Base-by-base conservation (phyloP, 2,888 invertebrate species). In the Pandemis heparana region DNA sequence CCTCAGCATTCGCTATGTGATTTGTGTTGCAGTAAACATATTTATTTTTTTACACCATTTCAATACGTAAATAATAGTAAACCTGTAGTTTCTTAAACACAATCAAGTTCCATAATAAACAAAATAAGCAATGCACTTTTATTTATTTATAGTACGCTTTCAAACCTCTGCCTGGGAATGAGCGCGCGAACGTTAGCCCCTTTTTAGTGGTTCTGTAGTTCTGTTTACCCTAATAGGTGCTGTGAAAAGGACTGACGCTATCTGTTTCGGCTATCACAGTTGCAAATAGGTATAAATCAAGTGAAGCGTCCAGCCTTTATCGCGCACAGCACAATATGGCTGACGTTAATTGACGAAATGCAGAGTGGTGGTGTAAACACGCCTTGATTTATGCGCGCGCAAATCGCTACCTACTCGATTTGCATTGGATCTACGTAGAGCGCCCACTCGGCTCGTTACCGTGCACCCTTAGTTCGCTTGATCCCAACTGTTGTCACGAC, bases 391-490 rank as follows among this genome's bases (percentile, higher is more conserved):
- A 90, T 89, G 85, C 85, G 82, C 80, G 82, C 84, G 83, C 86
- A 86, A 88, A 89, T 89, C 88, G 85, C 85, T 85, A 85, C 87
- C 85, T 85, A 85, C 87, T 86, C 86, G 86, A 91, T 91, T 92
- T 90, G 89, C 90, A 91, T 92, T 86, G 85, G 85, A 90, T 89
- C 88, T 89, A 87, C 89, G 89, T 89, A 89, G 88, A 88, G 85
- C 88, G 85, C 87, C 86, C 87, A 86, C 87, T 88, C 83, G 82
- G 79, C 87, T 91, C 87, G 89, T 89, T 89, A 89, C 85, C 83
- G 85, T 82, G 83, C 56, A 23, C 80, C 83, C 81, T 81, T 78
- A 79, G 83, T 84, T 82, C 85, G 83, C 82, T 79, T 77, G 80
- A 77, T 76, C 79, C 81, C 76, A 80, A 81, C 83, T 85, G 87